Conservation (phyloP, 2,113 vertebrate genomes). For the Hoplias malabaricus region DNA sequence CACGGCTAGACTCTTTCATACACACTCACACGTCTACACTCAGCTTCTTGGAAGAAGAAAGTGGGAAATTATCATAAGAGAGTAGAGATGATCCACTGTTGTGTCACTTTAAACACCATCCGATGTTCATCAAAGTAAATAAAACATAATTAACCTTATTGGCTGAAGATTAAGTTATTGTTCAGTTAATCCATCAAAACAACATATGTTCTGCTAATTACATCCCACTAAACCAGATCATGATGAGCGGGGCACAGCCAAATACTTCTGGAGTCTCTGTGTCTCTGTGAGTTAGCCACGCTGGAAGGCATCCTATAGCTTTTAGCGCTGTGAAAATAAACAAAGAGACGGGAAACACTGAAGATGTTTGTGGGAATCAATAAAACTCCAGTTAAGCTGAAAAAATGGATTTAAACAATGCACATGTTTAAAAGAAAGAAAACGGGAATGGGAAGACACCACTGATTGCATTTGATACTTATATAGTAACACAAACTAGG, state of each 20-base stretch:
- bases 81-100: too few species aligned
- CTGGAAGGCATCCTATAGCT: neutral
- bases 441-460: too few species aligned
- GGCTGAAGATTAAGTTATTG: neutral
- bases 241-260: neutral
- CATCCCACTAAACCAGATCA: neutral
- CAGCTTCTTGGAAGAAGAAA: too few species aligned
- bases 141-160: neutral
- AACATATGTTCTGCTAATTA: neutral
- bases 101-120: too few species aligned
- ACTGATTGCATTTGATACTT: too few species aligned
- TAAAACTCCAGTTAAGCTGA: neutral
- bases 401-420: neutral
- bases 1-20: too few species aligned
- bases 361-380: neutral
- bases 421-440: too few species aligned
- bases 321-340: neutral
- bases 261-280: neutral
- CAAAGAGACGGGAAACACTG: neutral
- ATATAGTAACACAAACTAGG: too few species aligned
- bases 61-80: too few species aligned
- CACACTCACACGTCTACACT: too few species aligned
- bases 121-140: neutral
- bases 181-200: too few species aligned
- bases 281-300: neutral